A percentile compares a stretch with the other conserved stretches of the same genome.
Evolutionary conservation across 2,113 vertebrate species (phyloP).

Genomic region (Bufo gargarizans): DNA sequence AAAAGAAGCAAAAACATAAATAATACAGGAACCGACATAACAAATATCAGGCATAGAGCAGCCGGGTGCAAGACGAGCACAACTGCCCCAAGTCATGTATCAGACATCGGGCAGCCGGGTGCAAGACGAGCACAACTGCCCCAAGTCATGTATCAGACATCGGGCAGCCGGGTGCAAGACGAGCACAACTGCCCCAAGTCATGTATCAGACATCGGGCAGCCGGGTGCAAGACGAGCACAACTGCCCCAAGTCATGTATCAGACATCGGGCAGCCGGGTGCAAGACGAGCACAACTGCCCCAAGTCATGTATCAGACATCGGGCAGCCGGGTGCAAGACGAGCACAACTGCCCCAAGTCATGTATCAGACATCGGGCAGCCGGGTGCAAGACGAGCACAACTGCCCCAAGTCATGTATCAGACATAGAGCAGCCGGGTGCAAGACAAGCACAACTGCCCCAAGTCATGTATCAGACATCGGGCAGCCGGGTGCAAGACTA

Average conservation of each 20-base stretch:
- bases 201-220: neutral
- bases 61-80: neutral
- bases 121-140: neutral
- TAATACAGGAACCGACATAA: neutral
- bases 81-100: neutral
- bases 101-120: neutral
- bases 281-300: neutral
- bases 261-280: neutral
- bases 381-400: neutral
- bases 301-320: neutral
- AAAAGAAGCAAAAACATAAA: slow-evolving; percentile 43
- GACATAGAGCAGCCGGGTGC: neutral
- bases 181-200: neutral
- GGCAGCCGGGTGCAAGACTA: neutral
- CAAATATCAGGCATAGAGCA: neutral
- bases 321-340: neutral
- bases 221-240: neutral
- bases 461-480: neutral
- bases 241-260: neutral
- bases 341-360: neutral
- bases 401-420: neutral
- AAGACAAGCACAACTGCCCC: neutral
- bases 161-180: neutral
- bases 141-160: neutral
- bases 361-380: neutral